Evolutionary conservation across 2,888 invertebrate genomes (phyloP), one percentile per base, ranked within the genome.

Genomic region (Eurytoma californica): DNA sequence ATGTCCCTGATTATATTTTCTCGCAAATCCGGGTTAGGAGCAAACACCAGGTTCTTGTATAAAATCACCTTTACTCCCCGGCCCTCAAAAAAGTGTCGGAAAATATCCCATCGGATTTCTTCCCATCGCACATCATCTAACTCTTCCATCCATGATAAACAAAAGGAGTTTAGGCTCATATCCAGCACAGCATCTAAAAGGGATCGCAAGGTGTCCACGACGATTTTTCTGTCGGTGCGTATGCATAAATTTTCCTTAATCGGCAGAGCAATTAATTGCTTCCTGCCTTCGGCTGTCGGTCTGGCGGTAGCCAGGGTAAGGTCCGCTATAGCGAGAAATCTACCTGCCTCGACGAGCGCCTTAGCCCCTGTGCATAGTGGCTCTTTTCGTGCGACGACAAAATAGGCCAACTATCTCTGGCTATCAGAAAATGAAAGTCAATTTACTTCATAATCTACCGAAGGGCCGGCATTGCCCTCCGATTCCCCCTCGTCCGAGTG

Each of bases 401-500:
- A 67, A 28, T 67, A 67, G n/a, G 53, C 24, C 14, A 67, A 14
- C 51, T 67, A 49, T 67, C 67, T 12, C 51, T 49, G 7, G 20
- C 24, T 2, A 24, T 51, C n/a, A 20, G 3, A 24, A n/a, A 24
- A 7, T 18, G 20, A 51, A n/a, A n/a, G n/a, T n/a, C n/a, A n/a
- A n/a, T n/a, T n/a, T n/a, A n/a, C n/a, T n/a, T n/a, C n/a, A n/a
- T n/a, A n/a, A n/a, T n/a, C n/a, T n/a, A n/a, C n/a, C n/a, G n/a
- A n/a, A n/a, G n/a, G n/a, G n/a, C n/a, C n/a, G n/a, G n/a, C n/a
- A n/a, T n/a, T n/a, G n/a, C n/a, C n/a, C n/a, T n/a, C n/a, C n/a
- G n/a, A n/a, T n/a, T n/a, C n/a, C n/a, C n/a, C n/a, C n/a, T n/a
- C n/a, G n/a, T n/a, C n/a, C n/a, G n/a, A n/a, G n/a, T n/a, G n/a